These are phyloP conservation scores for Alcedo quadribrachys DNA, from an alignment of 2,797 vertebrate species.

Conservation along the genomic window DNA sequence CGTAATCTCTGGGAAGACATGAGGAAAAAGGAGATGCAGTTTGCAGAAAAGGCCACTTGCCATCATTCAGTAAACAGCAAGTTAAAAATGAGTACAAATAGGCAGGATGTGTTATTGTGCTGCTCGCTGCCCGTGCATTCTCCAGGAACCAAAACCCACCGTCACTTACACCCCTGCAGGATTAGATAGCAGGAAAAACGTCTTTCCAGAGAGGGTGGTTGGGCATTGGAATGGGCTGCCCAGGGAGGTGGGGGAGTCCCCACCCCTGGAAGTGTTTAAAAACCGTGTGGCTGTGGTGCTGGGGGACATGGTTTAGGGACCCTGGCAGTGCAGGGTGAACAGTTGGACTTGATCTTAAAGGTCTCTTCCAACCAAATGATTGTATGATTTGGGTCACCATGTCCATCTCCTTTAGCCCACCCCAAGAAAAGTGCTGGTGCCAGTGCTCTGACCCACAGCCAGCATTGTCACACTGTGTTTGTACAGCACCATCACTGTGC, in stretches of 20 bases:
- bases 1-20: background rate
- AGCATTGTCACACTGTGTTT: accelerated
- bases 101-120: background rate
- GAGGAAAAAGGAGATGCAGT: background rate
- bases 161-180: accelerated
- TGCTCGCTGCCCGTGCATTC: background rate
- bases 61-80: background rate
- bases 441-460: background rate
- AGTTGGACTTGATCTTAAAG: too few species aligned
- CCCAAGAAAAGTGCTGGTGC: background rate
- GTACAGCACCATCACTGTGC: accelerated
- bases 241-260: too few species aligned
- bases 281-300: too few species aligned
- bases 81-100: background rate
- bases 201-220: too few species aligned
- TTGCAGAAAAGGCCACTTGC: background rate
- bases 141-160: background rate
- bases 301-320: too few species aligned
- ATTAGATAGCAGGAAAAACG: too few species aligned
- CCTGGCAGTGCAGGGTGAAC: too few species aligned
- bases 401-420: background rate
- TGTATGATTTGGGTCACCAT: background rate
- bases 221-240: too few species aligned
- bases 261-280: too few species aligned
- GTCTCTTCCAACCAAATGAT: too few species aligned